Conservation (phyloP, 1,140 invertebrate species). For the Ericerus pela region DNA sequence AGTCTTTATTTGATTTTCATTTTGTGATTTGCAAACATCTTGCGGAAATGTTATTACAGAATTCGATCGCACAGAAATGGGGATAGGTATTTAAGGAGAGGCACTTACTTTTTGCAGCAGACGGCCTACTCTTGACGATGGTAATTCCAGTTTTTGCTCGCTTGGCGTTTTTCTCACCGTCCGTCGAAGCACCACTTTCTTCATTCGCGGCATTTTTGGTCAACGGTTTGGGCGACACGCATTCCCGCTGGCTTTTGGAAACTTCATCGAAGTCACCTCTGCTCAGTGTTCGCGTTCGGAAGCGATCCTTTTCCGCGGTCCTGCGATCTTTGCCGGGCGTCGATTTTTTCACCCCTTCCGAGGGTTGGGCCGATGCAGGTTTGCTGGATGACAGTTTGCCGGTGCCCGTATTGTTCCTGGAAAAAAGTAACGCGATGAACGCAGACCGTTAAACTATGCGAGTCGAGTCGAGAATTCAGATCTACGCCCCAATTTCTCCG, state of each 20-base stretch:
- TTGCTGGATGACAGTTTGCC: neutral
- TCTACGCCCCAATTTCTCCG: too few species aligned
- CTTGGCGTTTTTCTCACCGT: neutral
- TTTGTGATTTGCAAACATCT: too few species aligned
- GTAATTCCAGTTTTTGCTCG: neutral
- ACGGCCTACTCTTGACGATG: neutral
- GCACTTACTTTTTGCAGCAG: neutral
- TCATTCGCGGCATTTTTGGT: neutral
- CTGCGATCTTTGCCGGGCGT: conserved; percentile 8
- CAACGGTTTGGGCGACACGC: neutral
- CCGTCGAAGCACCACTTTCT: neutral
- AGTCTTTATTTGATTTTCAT: too few species aligned
- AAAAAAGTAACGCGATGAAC: too few species aligned
- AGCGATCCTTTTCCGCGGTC: conserved; percentile 38
- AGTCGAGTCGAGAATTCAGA: too few species aligned
- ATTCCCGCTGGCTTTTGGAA: neutral
- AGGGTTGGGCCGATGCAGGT: neutral
- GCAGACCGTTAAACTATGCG: too few species aligned
- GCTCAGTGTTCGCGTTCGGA: conserved; percentile 41
- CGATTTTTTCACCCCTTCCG: neutral
- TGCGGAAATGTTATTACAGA: too few species aligned
- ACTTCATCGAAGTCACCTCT: conserved; percentile 19
- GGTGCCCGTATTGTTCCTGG: neutral
- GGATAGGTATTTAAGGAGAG: too few species aligned
- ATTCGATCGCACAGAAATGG: too few species aligned